A percentile compares a stretch with the other conserved stretches of the same genome.
Conservation (phyloP, 1,140 invertebrate genomes). For the Drosophila punjabiensis region DNA sequence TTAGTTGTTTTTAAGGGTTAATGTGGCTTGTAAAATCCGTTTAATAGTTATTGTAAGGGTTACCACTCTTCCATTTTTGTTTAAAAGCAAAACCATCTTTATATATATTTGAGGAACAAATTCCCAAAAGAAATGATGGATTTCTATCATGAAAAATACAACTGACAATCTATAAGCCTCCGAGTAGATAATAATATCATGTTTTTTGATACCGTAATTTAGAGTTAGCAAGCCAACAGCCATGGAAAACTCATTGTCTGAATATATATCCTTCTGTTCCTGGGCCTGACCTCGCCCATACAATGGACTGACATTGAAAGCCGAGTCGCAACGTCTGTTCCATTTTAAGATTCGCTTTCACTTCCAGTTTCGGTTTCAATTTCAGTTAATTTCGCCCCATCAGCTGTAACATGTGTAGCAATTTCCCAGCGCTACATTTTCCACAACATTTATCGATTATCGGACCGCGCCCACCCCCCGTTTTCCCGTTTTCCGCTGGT, state of each 20-base stretch:
- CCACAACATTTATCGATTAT: constrained; percentile 80
- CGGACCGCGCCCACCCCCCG: constrained; percentile 37
- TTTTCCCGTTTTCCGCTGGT: constrained; percentile 34
- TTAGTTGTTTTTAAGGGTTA: not conserved
- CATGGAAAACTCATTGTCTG: not conserved
- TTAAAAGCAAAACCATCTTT: not conserved
- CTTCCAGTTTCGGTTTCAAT: constrained; percentile 29
- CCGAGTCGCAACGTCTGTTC: constrained; percentile 24
- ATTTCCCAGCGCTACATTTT: constrained; percentile 73
- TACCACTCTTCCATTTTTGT: no score
- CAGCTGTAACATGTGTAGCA: constrained; percentile 69
- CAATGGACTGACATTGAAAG: constrained; percentile 45
- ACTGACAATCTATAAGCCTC: not conserved
- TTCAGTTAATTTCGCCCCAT: constrained; percentile 59
- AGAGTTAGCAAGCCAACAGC: not conserved
- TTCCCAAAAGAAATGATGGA: not conserved
- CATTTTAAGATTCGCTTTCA: constrained; percentile 35
- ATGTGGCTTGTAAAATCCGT: no score
- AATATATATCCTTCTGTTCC: not conserved
- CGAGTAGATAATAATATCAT: not conserved
- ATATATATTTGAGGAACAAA: not conserved
- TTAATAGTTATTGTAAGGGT: no score
- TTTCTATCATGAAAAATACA: not conserved
- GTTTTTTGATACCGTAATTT: not conserved
- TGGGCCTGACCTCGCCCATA: constrained; percentile 38